phyloP scores from a whole-genome alignment of 53 echinoderm and acorn worm genomes.

The Apostichopus leukothele region DNA sequence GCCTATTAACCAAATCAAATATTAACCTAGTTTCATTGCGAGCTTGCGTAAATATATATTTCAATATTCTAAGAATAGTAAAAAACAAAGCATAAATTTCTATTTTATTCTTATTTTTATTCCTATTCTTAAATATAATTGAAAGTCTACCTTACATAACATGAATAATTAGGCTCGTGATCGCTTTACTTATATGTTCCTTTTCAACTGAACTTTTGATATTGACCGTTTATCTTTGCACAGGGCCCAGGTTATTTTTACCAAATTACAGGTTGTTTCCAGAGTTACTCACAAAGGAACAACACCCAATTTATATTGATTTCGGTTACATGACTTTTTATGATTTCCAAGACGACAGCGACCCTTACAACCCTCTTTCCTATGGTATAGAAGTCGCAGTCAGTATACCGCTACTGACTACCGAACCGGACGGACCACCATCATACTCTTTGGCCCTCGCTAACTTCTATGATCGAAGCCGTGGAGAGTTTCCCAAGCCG shows the following conservation, averaged over 20 bases:
- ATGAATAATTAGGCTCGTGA: neutral
- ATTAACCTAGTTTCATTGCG: too few relatives aligned
- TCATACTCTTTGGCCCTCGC: slow-evolving; percentile 5
- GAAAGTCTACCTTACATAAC: neutral
- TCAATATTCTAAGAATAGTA: too few relatives aligned
- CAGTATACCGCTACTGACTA: slow-evolving; percentile 1
- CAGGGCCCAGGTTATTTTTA: slow-evolving; percentile 2
- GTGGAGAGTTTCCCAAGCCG: slow-evolving; percentile 12
- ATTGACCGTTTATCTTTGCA: neutral
- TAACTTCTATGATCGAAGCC: neutral
- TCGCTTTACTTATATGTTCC: neutral
- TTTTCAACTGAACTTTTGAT: neutral
- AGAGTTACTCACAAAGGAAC: neutral
- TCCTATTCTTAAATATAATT: neutral
- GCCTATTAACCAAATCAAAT: too few relatives aligned
- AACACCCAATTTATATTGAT: neutral
- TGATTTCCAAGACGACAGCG: neutral
- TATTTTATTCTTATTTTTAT: neutral
- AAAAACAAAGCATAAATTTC: neutral
- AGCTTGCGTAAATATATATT: too few relatives aligned
- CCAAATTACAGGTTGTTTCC: neutral
- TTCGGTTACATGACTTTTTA: neutral
- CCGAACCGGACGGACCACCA: neutral
- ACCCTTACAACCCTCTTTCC: neutral
- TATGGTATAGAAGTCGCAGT: neutral